Base-by-base conservation (phyloP, 2,888 invertebrate genomes). In the Patella pellucida region DNA sequence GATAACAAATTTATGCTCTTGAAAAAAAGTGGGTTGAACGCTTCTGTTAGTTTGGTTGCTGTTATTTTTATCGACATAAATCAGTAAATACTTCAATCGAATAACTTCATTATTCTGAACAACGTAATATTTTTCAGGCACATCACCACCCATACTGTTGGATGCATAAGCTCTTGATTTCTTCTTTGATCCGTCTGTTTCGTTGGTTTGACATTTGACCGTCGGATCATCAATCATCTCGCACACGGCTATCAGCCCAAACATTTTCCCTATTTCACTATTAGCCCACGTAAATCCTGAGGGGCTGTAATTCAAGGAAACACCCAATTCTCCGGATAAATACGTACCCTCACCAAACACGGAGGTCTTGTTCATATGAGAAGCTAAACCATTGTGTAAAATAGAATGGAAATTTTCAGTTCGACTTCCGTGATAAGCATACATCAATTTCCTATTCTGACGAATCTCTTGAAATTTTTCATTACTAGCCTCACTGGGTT, bases 401-500 rank as follows among this genome's bases (percentile, higher is more conserved):
- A 96, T 95, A 0, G 95, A 95, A 91, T 95, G 94, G 88, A 96
- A 95, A 88, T 95, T 95, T 89, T 95, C 95, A 79, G 96, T 91
- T 76, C 94, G 93, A 88, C 95, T 96, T 52, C 96, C 96, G 89
- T 96, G 96, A 88, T 94, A 96, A 2, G 95, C 96, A 87, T 93
- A 93, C 85, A 95, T 93, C 0, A 94, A 92, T 74, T 92, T 92
- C 86, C 93, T 79, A 52, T 79, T 82, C 52, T 83, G 72, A 27
- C 82, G 78, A 31, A 84, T 68, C 7, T 84, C 76, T 75, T 85
- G 74, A 81, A 88, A 89, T 70, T 84, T 86, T 69, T 79, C 80
- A 23, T 87, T 79, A 19, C 79, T 77, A 19, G 75, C 68, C 52
- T 82, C 80, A 78, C 83, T 85, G 52, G 83, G 83, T 50, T 78